Conservation (phyloP, 2,888 invertebrate genomes). For the Suillia variegata region DNA sequence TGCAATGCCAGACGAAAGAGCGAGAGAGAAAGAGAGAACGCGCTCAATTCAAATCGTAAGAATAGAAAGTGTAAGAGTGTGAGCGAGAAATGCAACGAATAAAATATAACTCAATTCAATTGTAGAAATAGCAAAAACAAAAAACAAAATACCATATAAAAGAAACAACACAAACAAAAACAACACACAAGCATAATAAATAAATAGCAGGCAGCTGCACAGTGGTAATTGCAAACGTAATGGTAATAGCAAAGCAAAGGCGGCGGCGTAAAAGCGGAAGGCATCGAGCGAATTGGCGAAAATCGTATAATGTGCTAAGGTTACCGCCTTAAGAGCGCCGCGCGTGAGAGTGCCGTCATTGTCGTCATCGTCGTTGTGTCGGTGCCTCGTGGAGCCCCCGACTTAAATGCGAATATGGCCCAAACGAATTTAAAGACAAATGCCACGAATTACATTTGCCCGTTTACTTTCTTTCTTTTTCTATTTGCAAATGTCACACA, state of each 20-base stretch:
- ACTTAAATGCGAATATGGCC: not conserved
- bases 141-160: not conserved
- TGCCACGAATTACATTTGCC: not conserved
- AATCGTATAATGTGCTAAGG: not conserved
- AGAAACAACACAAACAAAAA: not conserved
- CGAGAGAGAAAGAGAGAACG: constrained; percentile 3
- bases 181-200: constrained; percentile 1
- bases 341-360: not conserved
- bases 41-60: no score
- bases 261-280: not conserved
- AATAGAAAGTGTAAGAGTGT: no score
- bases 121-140: constrained; percentile 3
- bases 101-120: not conserved
- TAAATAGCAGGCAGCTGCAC: constrained; percentile 3
- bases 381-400: no score
- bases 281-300: not conserved
- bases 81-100: not conserved
- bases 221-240: constrained; percentile 3
- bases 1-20: not conserved
- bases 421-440: constrained; percentile 4
- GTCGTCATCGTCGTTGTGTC: no score
- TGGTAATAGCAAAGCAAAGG: not conserved
- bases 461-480: not conserved
- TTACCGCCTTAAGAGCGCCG: constrained; percentile 11
- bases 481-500: constrained; percentile 8